Conservation (phyloP, 2,888 invertebrate genomes). For the Pachycephus smyrnensis region DNA sequence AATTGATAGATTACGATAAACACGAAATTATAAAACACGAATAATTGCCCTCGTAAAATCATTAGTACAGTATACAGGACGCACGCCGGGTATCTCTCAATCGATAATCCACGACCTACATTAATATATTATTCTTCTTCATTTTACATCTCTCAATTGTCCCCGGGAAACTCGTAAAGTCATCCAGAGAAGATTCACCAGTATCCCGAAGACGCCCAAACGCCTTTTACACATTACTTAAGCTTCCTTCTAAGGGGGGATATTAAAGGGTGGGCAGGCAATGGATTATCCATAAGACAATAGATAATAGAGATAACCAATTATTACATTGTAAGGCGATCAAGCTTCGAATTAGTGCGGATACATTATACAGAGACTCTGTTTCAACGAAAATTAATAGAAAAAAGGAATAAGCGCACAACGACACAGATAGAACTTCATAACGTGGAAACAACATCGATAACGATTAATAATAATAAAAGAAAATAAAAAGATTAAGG, state of each 20-base stretch:
- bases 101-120: conserved; percentile 26
- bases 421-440: neutral
- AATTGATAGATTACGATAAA: neutral
- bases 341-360: neutral
- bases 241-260: neutral
- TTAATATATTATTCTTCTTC: conserved; percentile 16
- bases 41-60: neutral
- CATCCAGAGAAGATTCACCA: neutral
- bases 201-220: neutral
- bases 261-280: neutral
- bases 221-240: neutral
- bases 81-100: conserved; percentile 23
- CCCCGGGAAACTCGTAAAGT: conserved; percentile 5
- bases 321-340: neutral
- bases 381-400: neutral
- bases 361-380: neutral
- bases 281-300: neutral
- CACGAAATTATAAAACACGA: neutral
- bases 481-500: neutral
- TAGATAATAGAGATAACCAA: neutral
- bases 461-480: neutral
- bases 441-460: neutral
- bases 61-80: neutral
- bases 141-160: neutral
- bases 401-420: neutral